Base-by-base conservation (phyloP, 2,113 vertebrate genomes). In the Paracanthobrama guichenoti region DNA sequence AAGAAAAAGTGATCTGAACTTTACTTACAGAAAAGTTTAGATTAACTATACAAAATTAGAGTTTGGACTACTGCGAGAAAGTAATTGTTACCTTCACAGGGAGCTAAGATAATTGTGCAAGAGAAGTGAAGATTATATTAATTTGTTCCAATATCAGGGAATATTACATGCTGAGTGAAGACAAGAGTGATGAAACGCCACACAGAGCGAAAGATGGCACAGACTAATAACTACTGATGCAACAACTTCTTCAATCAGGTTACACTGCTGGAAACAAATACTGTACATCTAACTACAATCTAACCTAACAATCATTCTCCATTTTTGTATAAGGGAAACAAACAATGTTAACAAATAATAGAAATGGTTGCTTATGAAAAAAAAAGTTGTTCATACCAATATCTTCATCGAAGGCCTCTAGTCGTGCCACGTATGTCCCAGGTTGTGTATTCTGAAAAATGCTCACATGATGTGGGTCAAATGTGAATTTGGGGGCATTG, bases 381-480 rank as follows among this genome's bases (percentile, higher is more conserved):
- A 39, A 39, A 20, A 28, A 78, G 18, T 16, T 31, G 12, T 46
- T 80, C 86, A 67, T 95, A 96, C 96, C 96, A 89, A 92, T 55
- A 74, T 96, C 96, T 0, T 89, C 91, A 48, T 96, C 96, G 0
- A 92, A 92, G 67, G 96, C 96, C 87, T 96, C 95, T 18, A 96
- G 93, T 80, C 94, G 93, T 9, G 95, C 94, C 88, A 96, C 3
- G 60, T 90, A 92, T 0, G 95, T 95, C 74, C 94, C 93, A 1
- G 94, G 92, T 73, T 95, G 95, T 0, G 95, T 96, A 90, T 95
- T 96, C 82, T 96, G 95, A 89, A 94, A 96, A 10, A 96, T 94
- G 0, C 94, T 95, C 46, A 96, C 89, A 80, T 93, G 87, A 35
- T 95, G 93, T 3, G 92, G 91, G 74, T 96, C 95, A n/a, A 92